Conservation (phyloP, 2,797 vertebrate species). For the Myotis daubentonii region DNA sequence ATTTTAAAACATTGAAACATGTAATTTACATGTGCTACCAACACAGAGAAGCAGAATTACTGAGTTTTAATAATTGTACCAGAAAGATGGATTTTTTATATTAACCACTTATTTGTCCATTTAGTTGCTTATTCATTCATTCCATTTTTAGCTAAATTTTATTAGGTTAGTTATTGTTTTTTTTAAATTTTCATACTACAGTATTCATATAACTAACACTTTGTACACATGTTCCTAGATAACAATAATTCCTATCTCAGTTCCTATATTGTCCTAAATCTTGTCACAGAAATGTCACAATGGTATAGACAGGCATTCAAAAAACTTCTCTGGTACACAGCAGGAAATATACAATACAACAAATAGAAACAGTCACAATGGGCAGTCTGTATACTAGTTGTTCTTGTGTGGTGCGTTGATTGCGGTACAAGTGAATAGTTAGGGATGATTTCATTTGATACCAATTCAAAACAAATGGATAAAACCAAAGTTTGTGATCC, state of each 20-base stretch:
- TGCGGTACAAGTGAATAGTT: not conserved
- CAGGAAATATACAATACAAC: not conserved
- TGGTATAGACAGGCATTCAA: not conserved
- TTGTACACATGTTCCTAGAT: not conserved
- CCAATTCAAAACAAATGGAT: conserved; percentile 12
- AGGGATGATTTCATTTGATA: not conserved
- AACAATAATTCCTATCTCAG: not conserved
- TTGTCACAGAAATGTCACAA: not conserved
- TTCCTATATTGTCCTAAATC: not conserved
- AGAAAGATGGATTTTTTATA: not conserved
- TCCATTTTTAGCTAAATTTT: not conserved
- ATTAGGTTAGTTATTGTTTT: not conserved
- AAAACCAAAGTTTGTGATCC: not conserved
- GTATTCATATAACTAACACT: not conserved
- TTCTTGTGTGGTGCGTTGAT: not conserved
- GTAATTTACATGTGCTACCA: not conserved
- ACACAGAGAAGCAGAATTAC: not conserved
- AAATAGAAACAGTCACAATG: not conserved
- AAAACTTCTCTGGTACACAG: not conserved
- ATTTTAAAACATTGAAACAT: not conserved
- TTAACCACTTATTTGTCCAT: not conserved
- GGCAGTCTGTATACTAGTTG: not conserved
- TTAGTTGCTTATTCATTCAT: not conserved
- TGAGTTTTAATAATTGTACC: not conserved
- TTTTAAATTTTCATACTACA: not conserved